phyloP scores from a whole-genome alignment of 2,888 invertebrate species.

The Noctua janthe region DNA sequence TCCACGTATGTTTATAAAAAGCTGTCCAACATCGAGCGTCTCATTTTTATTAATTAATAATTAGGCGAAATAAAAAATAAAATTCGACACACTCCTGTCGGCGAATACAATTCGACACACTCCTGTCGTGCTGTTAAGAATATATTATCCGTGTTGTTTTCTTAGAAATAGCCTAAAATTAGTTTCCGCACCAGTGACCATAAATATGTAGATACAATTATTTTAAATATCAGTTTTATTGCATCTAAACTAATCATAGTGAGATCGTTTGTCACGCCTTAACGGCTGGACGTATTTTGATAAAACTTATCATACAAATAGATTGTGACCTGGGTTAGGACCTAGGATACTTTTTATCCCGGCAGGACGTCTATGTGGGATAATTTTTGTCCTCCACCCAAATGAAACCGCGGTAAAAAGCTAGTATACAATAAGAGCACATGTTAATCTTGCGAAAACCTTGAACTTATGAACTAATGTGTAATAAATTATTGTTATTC shows the following conservation, averaged over 20 bases:
- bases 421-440: neutral
- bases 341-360: too few species aligned
- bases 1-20: neutral
- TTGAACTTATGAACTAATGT: neutral
- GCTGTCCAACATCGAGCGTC: neutral
- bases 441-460: neutral
- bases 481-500: constrained; percentile 1
- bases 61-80: neutral
- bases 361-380: too few species aligned
- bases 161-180: too few species aligned
- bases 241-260: too few species aligned
- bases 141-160: neutral
- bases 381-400: too few species aligned
- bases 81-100: neutral
- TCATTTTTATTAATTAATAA: neutral
- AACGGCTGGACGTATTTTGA: neutral
- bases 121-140: neutral
- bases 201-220: neutral
- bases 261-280: neutral
- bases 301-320: neutral
- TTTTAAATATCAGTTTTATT: too few species aligned
- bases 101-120: neutral
- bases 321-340: neutral
- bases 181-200: neutral
- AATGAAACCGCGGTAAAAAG: neutral